Conservation (phyloP, 2,888 invertebrate species). For the Abscondita cerata region DNA sequence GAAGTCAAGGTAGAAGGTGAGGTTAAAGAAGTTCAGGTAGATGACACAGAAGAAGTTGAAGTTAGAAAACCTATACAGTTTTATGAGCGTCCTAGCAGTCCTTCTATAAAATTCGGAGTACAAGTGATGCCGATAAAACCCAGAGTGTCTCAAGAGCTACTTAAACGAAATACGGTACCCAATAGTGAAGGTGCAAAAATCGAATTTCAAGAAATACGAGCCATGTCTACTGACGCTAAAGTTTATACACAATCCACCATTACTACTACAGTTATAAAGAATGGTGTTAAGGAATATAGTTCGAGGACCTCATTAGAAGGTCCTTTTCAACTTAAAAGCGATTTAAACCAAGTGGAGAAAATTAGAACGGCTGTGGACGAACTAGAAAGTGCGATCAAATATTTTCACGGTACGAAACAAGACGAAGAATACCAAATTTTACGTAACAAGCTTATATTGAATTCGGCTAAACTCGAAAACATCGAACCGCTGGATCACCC, state of each 20-base stretch:
- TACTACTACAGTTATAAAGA: not conserved
- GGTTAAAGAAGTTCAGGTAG: not conserved
- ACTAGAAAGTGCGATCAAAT: constrained; percentile 27
- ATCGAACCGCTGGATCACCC: constrained; percentile 15
- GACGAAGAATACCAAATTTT: constrained; percentile 18
- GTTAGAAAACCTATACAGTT: not conserved
- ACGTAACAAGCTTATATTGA: constrained; percentile 12
- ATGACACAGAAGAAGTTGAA: constrained; percentile 8
- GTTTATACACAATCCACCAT: too few species aligned
- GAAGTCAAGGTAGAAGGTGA: not conserved
- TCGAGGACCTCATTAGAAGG: not conserved
- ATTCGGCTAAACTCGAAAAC: constrained; percentile 17
- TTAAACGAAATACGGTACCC: constrained; percentile 21
- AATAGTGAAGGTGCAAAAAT: constrained; percentile 12
- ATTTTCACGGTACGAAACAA: constrained; percentile 30
- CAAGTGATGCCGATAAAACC: constrained; percentile 23
- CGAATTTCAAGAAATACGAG: constrained; percentile 17
- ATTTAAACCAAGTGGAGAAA: not conserved
- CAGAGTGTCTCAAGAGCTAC: constrained; percentile 15
- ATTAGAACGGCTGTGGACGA: constrained; percentile 16
- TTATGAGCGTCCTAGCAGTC: not conserved
- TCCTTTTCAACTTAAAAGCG: too few species aligned
- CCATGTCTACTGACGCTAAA: not conserved
- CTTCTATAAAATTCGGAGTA: constrained; percentile 23
- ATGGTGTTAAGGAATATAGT: not conserved